Conservation (phyloP, 1,140 invertebrate species). For the Mya arenaria region DNA sequence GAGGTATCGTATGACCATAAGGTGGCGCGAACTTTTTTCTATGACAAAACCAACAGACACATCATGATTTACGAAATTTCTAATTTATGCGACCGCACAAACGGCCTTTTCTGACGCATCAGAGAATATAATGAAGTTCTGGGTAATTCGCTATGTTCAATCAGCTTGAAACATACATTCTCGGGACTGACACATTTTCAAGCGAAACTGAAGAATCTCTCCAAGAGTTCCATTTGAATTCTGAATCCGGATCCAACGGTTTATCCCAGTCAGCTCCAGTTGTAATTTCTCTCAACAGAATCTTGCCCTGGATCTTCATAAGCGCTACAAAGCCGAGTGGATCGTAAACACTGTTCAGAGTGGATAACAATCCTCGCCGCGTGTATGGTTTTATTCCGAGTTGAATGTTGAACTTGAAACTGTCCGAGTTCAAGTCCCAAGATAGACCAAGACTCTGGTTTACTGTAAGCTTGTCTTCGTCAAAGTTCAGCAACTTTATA, state of each 20-base stretch:
- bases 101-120: slow-evolving; percentile 60
- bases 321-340: slow-evolving; percentile 60
- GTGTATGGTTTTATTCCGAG: slow-evolving; percentile 41
- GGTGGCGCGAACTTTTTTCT: slow-evolving; percentile 23
- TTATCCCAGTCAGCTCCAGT: slow-evolving; percentile 64
- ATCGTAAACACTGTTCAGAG: slow-evolving; percentile 55
- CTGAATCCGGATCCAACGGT: slow-evolving; percentile 16
- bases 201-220: slow-evolving; percentile 21
- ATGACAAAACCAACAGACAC: slow-evolving; percentile 23
- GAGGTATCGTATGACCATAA: slow-evolving; percentile 32
- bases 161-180: slow-evolving; percentile 25
- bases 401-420: slow-evolving; percentile 41
- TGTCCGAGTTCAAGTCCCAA: slow-evolving; percentile 48
- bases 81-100: slow-evolving; percentile 45
- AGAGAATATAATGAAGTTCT: slow-evolving; percentile 55
- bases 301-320: slow-evolving; percentile 54
- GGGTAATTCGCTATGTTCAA: neutral
- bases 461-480: slow-evolving; percentile 21
- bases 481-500: slow-evolving; percentile 19
- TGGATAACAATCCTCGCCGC: slow-evolving; percentile 59
- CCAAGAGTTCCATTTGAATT: slow-evolving; percentile 34
- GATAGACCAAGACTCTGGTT: slow-evolving; percentile 45
- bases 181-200: slow-evolving; percentile 19
- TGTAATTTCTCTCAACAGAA: slow-evolving; percentile 54
- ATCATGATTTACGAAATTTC: neutral